Evolutionary conservation across 2,888 invertebrate species (phyloP).

Genomic region (Lasioglossum lativentre): DNA sequence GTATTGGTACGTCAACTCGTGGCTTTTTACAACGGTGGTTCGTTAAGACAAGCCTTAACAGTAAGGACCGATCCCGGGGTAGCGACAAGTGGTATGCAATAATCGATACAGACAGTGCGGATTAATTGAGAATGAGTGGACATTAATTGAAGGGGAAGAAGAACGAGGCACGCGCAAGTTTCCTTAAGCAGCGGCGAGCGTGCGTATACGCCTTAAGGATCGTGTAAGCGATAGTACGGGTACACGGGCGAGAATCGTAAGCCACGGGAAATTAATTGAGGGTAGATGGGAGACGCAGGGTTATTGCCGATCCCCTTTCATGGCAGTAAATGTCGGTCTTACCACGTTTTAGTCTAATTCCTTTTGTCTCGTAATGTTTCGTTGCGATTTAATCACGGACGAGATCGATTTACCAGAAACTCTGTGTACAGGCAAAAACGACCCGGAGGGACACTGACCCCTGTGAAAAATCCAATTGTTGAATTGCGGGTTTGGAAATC

Average conservation of each 20-base stretch:
- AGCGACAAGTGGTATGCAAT: slow-evolving; percentile 76
- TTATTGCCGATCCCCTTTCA: slow-evolving; percentile 33
- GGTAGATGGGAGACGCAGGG: slow-evolving; percentile 22
- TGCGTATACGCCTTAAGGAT: slow-evolving; percentile 57
- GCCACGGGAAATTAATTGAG: slow-evolving; percentile 64
- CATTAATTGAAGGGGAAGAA: slow-evolving; percentile 80
- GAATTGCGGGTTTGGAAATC: no score
- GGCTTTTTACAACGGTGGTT: slow-evolving; percentile 58
- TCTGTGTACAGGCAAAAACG: background rate
- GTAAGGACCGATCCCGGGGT: slow-evolving; percentile 62
- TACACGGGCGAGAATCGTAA: slow-evolving; percentile 60
- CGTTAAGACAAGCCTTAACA: slow-evolving; percentile 67
- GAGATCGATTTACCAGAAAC: background rate
- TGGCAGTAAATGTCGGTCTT: slow-evolving; percentile 11
- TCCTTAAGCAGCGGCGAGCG: slow-evolving; percentile 71
- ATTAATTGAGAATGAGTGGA: slow-evolving; percentile 80
- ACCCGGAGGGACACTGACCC: background rate
- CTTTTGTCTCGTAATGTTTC: background rate
- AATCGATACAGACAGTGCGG: slow-evolving; percentile 79
- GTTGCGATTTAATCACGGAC: background rate
- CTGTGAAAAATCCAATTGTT: background rate
- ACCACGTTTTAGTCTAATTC: background rate
- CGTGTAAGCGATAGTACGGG: slow-evolving; percentile 51
- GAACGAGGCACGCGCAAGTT: slow-evolving; percentile 74
- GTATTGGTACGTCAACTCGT: slow-evolving; percentile 63